These are phyloP conservation scores for Podocnemis expansa DNA, from an alignment of 2,113 vertebrate genomes.

Conservation along the genomic window DNA sequence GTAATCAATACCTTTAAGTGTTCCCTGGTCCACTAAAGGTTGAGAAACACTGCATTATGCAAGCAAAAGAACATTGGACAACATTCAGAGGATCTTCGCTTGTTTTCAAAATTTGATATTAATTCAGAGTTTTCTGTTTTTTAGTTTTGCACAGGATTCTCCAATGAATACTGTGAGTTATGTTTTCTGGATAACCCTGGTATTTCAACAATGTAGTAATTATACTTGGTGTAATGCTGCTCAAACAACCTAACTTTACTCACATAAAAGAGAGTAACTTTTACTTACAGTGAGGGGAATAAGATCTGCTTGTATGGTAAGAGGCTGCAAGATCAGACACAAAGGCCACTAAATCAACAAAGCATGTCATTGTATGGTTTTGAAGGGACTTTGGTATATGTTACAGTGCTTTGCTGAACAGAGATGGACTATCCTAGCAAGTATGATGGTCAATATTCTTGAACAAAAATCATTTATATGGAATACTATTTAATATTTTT, in stretches of 20 bases:
- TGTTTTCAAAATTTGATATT: constrained; percentile 45
- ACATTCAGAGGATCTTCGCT: constrained; percentile 53
- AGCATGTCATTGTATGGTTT: constrained; percentile 31
- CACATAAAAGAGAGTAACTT: background rate
- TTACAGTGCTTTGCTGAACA: background rate
- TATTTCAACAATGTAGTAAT: constrained; percentile 50
- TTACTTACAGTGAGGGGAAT: constrained; percentile 9
- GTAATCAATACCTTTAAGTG: no score
- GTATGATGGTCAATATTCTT: background rate
- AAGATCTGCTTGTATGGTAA: background rate
- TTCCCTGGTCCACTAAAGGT: no score
- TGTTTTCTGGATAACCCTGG: constrained; percentile 25
- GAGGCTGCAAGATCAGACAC: constrained; percentile 32
- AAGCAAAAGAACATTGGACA: constrained; percentile 50
- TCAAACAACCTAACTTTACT: constrained; percentile 45
- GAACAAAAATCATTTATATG: background rate
- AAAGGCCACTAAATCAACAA: constrained; percentile 16
- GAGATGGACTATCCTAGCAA: background rate
- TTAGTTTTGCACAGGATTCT: constrained; percentile 7
- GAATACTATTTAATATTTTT: background rate
- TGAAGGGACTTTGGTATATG: background rate
- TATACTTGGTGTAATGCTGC: constrained; percentile 45
- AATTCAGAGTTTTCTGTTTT: constrained; percentile 9
- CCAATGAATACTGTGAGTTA: constrained; percentile 26
- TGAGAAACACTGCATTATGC: no score